These are phyloP conservation scores for Caenorhabditis latens DNA, from an alignment of 1,140 invertebrate genomes.

Conservation along the genomic window DNA sequence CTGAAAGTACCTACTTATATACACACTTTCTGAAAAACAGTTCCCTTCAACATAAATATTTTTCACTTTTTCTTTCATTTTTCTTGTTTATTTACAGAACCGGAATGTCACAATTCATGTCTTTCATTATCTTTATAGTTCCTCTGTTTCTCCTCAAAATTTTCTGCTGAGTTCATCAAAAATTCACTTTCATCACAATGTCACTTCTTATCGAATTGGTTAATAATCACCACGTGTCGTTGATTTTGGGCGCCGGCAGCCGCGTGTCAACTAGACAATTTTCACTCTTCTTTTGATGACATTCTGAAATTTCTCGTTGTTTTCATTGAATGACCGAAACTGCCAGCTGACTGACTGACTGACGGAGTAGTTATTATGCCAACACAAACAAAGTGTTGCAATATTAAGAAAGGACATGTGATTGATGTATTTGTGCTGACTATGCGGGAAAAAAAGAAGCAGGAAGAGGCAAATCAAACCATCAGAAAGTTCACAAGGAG, in stretches of 20 bases:
- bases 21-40: too few species aligned
- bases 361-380: neutral
- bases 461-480: slow-evolving; percentile 8
- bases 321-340: neutral
- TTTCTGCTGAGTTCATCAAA: slow-evolving; percentile 38
- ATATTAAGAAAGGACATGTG: slow-evolving; percentile 18
- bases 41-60: too few species aligned
- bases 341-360: slow-evolving; percentile 26
- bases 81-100: slow-evolving; percentile 15
- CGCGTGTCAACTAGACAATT: slow-evolving; percentile 38
- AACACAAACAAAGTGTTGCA: neutral
- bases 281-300: slow-evolving; percentile 6
- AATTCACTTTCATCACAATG: slow-evolving; percentile 50
- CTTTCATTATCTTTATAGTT: neutral
- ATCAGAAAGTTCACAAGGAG: neutral
- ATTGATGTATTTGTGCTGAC: slow-evolving; percentile 24
- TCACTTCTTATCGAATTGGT: neutral
- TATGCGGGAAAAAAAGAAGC: slow-evolving; percentile 5
- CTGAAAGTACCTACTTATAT: too few species aligned
- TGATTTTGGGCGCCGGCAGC: neutral
- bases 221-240: slow-evolving; percentile 31
- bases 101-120: neutral
- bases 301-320: neutral
- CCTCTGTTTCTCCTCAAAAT: neutral
- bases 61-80: too few species aligned